phyloP scores from a whole-genome alignment of 2,797 vertebrate genomes.

The Lepilemur septentrionalis region DNA sequence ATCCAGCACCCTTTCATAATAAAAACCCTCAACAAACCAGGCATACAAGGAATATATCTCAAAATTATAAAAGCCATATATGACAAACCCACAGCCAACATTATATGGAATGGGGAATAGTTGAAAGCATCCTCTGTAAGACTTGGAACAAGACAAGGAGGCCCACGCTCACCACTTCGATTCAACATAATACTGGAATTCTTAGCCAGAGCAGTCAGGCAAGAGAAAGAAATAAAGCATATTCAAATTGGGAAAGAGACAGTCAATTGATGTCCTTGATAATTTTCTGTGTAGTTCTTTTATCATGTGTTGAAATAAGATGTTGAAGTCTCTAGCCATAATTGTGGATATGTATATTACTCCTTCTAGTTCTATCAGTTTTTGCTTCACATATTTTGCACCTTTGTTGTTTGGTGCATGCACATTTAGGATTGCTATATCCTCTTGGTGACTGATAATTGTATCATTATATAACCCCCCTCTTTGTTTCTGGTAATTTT shows the following conservation, averaged over 20 bases:
- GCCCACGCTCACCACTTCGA: neutral
- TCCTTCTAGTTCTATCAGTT: neutral
- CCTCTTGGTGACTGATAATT: neutral
- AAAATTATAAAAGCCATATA: neutral
- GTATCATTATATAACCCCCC: neutral
- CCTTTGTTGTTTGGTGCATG: neutral
- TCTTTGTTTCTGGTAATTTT: neutral
- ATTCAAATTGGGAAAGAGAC: neutral
- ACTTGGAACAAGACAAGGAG: neutral
- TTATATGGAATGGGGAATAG: neutral
- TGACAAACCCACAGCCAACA: neutral
- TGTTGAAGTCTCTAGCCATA: neutral
- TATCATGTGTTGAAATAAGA: neutral
- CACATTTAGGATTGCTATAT: neutral
- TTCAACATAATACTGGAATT: neutral
- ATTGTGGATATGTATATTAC: neutral
- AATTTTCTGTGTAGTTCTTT: neutral
- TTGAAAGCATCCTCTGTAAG: neutral
- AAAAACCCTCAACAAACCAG: neutral
- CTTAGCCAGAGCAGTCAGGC: neutral
- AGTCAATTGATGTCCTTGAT: neutral
- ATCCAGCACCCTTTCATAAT: neutral
- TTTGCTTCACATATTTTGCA: neutral
- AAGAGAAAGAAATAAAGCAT: neutral
- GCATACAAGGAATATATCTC: neutral